A percentile compares a stretch with the other conserved stretches of the same genome.
These are phyloP conservation scores for Cirrhinus molitorella DNA, from an alignment of 2,797 vertebrate genomes.

Conservation along the genomic window DNA sequence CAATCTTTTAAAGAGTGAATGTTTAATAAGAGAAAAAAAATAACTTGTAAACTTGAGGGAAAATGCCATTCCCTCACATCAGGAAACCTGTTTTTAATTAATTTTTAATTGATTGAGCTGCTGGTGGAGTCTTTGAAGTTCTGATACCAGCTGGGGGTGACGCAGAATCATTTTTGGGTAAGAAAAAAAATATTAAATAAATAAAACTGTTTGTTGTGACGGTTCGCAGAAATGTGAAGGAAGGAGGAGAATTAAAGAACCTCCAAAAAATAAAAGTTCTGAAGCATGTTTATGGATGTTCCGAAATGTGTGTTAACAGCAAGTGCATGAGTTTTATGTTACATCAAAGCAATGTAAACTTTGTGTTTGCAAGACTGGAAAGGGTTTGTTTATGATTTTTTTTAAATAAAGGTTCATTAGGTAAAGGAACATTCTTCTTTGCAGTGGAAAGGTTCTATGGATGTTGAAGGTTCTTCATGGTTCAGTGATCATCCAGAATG, in stretches of 20 bases:
- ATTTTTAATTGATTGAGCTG: constrained; percentile 35
- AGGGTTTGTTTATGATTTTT: background rate
- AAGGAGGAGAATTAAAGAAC: background rate
- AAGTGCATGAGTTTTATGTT: background rate
- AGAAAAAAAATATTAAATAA: background rate
- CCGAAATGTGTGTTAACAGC: background rate
- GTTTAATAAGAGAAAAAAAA: background rate
- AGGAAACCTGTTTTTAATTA: constrained; percentile 23
- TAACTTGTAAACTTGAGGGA: constrained; percentile 14
- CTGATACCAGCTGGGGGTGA: constrained; percentile 41
- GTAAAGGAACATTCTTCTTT: too few species aligned
- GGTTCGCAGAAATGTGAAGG: background rate
- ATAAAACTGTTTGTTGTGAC: constrained; percentile 28
- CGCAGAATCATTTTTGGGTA: constrained; percentile 24
- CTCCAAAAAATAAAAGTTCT: background rate
- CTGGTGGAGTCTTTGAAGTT: constrained; percentile 32
- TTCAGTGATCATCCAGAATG: background rate
- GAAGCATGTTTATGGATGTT: background rate
- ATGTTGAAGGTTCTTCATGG: background rate
- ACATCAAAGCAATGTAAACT: background rate
- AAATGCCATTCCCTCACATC: constrained; percentile 29
- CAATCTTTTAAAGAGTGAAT: constrained; percentile 23
- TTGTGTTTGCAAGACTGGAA: background rate
- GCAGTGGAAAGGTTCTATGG: background rate
- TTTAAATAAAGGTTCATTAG: too few species aligned